Percentiles rank a stretch among this genome's conserved stretches.
phyloP scores from a whole-genome alignment of 1,140 invertebrate species.

The Thereuonema tuberculata region DNA sequence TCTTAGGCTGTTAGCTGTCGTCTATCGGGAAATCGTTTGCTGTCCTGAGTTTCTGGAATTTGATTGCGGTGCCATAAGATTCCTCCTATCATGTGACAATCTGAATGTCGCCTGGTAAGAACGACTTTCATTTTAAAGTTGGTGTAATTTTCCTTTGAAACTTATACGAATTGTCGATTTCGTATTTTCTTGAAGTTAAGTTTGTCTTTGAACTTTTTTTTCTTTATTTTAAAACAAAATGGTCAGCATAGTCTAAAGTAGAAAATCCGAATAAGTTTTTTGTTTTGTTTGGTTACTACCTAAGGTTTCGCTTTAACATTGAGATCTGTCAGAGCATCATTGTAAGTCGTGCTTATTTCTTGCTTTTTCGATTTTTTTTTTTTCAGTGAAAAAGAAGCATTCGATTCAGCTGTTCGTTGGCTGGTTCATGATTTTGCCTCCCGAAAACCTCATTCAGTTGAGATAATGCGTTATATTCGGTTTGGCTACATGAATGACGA shows the following conservation, averaged over 20 bases:
- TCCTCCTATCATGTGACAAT: not conserved
- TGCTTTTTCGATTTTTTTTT: not conserved
- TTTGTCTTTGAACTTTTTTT: too few species aligned
- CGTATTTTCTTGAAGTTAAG: too few species aligned
- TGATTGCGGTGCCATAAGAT: not conserved
- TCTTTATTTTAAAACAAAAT: too few species aligned
- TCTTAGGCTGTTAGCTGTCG: not conserved
- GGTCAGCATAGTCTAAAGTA: too few species aligned
- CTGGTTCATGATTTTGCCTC: not conserved
- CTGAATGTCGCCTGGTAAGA: not conserved
- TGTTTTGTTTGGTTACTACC: too few species aligned
- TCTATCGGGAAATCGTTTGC: not conserved
- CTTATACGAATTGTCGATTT: too few species aligned
- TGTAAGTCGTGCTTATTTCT: too few species aligned
- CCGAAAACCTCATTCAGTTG: not conserved
- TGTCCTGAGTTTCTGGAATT: not conserved
- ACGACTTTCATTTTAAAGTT: not conserved
- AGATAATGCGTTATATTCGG: not conserved
- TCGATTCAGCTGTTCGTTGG: conserved; percentile 1
- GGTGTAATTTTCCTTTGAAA: not conserved
- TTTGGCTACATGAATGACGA: not conserved
- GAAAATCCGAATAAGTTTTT: too few species aligned
- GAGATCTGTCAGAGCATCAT: too few species aligned
- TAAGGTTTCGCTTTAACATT: too few species aligned
- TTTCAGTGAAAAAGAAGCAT: conserved; percentile 5